Base-by-base conservation (phyloP, 2,797 vertebrate genomes). In the Gallinago stenura region DNA sequence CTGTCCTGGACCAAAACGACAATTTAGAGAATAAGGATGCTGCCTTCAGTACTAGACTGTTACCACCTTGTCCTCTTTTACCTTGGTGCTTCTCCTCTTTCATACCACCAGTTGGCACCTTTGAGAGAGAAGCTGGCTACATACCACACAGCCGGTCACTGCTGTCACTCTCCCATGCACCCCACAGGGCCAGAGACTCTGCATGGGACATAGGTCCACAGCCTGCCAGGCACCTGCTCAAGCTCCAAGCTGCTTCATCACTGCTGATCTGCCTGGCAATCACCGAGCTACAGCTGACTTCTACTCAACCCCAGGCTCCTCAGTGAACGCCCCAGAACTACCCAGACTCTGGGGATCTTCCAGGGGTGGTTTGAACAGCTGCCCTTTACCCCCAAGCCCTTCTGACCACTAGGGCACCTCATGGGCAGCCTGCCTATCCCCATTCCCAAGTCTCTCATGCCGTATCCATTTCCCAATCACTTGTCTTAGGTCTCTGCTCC, bases 191-290 rank as follows among this genome's bases (percentile, higher is more conserved):
- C 57, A 37, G 35, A 22, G 30, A 57, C 25, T 9, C 24, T 11
- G 19, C 71, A 19, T 2, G 18, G 28, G 31, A 78, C 45, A 61
- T 0, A 3, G 12, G 26, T 28, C 31, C 43, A 51, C 33, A 69
- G 30, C 50, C 24, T 7, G n/a, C 37, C 54, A 50, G 56, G 41
- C n/a, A 33, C 13, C 50, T 2, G 6, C 20, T 78, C 0, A 0
- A 50, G 46, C 46, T 69, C 70, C 50, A 58, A 43, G 39, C 53
- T 39, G 17, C 6, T 60, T 80, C 33, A 45, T 26, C 22, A 12
- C 39, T 53, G 53, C 48, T 0, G 0, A 54, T 39, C 64, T 61
- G 35, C 75, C n/a, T 30, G 25, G 33, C 26, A 90, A 17, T 37
- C 61, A 26, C 26, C 26, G 86, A 46, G 15, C n/a, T 50, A n/a